These are phyloP conservation scores for Ostrea edulis DNA, from an alignment of 1,140 invertebrate species.

Conservation along the genomic window DNA sequence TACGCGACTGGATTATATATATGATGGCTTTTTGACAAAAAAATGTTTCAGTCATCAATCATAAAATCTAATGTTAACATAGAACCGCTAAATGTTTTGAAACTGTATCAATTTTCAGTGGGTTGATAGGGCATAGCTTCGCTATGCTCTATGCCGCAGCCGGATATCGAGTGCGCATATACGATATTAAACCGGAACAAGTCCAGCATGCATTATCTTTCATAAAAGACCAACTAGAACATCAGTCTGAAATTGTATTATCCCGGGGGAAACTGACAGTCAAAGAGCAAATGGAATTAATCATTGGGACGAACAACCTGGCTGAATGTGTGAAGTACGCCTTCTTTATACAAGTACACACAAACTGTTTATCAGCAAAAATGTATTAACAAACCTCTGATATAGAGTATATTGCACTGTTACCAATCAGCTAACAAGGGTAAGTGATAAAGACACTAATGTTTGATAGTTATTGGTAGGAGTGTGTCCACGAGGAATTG, in stretches of 20 bases:
- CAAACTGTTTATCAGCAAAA: not conserved
- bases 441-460: too few relatives aligned
- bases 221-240: slow-evolving; percentile 87
- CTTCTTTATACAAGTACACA: slow-evolving; percentile 86
- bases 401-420: too few relatives aligned
- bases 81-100: too few relatives aligned
- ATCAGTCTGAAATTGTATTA: slow-evolving; percentile 85
- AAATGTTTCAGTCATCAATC: too few relatives aligned
- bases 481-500: slow-evolving; percentile 91
- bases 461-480: slow-evolving; percentile 47
- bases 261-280: slow-evolving; percentile 86
- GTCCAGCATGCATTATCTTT: slow-evolving; percentile 86
- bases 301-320: slow-evolving; percentile 80
- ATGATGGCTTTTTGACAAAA: too few relatives aligned
- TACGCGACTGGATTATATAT: too few relatives aligned
- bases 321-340: slow-evolving; percentile 83
- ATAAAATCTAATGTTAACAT: too few relatives aligned
- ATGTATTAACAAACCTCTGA: too few relatives aligned
- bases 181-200: slow-evolving; percentile 89
- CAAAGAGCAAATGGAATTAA: slow-evolving; percentile 87
- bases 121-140: slow-evolving; percentile 95
- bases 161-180: slow-evolving; percentile 92
- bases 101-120: slow-evolving; percentile 82
- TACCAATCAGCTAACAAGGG: too few relatives aligned
- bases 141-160: slow-evolving; percentile 96